phyloP scores from a whole-genome alignment of 2,888 invertebrate species.

The Nomada lathburiana region DNA sequence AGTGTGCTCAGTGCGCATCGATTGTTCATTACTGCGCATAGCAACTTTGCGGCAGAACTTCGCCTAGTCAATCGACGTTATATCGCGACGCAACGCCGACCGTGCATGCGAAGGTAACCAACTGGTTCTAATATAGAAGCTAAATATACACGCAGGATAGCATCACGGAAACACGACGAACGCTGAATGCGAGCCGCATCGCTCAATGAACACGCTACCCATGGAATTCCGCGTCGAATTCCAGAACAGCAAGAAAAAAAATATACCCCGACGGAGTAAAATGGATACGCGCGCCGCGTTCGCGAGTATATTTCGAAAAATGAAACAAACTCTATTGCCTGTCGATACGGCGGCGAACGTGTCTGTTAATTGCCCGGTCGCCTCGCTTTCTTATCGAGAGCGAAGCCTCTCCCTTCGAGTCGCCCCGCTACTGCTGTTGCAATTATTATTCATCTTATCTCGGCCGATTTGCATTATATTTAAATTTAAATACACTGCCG shows the following conservation, averaged over 20 bases:
- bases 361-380: constrained; percentile 55
- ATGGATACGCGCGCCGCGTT: not conserved
- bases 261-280: not conserved
- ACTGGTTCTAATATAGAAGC: constrained; percentile 54
- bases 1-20: constrained; percentile 50
- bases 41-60: constrained; percentile 56
- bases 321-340: constrained; percentile 26
- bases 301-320: not conserved
- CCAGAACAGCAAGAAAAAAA: not conserved
- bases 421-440: constrained; percentile 62
- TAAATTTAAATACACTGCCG: constrained; percentile 77
- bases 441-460: constrained; percentile 83
- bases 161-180: constrained; percentile 55
- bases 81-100: constrained; percentile 14
- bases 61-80: constrained; percentile 56
- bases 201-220: constrained; percentile 27
- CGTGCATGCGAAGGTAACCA: constrained; percentile 52
- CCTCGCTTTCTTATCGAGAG: constrained; percentile 22
- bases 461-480: constrained; percentile 81
- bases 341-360: constrained; percentile 16
- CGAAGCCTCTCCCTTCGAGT: not conserved
- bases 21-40: constrained; percentile 64
- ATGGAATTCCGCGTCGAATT: not conserved
- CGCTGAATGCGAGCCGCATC: constrained; percentile 37
- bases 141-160: constrained; percentile 18